Percentiles rank a stretch among this genome's conserved stretches.
These are phyloP conservation scores for Zonitis immaculata DNA, from an alignment of 2,888 invertebrate species.

Conservation along the genomic window DNA sequence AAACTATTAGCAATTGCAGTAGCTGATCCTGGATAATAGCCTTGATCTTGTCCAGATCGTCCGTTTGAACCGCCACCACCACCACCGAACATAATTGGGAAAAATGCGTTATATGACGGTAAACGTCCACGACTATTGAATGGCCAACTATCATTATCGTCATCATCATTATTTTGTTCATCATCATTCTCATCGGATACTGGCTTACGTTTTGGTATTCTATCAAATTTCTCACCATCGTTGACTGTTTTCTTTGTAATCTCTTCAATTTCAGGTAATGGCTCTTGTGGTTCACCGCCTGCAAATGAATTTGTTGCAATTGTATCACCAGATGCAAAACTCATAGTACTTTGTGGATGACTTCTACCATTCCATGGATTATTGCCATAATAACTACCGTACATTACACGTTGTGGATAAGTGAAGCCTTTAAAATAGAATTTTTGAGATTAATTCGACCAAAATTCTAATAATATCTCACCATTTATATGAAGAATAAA, in stretches of 20 bases:
- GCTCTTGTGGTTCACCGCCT: conserved; percentile 24
- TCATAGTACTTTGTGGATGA: conserved; percentile 41
- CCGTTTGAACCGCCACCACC: conserved; percentile 30
- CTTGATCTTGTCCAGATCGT: conserved; percentile 36
- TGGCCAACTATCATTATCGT: conserved; percentile 36
- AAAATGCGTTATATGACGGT: conserved; percentile 53
- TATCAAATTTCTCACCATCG: conserved; percentile 10
- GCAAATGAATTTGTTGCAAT: conserved; percentile 45
- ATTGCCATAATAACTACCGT: conserved; percentile 40
- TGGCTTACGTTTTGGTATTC: conserved; percentile 21
- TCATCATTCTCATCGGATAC: too few species aligned
- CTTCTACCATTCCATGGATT: conserved; percentile 28
- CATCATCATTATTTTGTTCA: too few species aligned
- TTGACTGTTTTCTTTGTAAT: conserved; percentile 1
- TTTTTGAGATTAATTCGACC: too few species aligned
- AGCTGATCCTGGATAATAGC: conserved; percentile 55
- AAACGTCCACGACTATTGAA: conserved; percentile 33
- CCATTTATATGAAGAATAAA: not conserved
- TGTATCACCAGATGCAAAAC: conserved; percentile 44
- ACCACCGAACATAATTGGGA: conserved; percentile 63
- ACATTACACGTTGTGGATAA: conserved; percentile 31
- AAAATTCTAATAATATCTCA: too few species aligned
- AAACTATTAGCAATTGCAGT: conserved; percentile 70
- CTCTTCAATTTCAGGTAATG: conserved; percentile 21
- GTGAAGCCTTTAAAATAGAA: too few species aligned